Evolutionary conservation across 1,140 invertebrate species (phyloP).

Genomic region (Hyles euphorbiae): DNA sequence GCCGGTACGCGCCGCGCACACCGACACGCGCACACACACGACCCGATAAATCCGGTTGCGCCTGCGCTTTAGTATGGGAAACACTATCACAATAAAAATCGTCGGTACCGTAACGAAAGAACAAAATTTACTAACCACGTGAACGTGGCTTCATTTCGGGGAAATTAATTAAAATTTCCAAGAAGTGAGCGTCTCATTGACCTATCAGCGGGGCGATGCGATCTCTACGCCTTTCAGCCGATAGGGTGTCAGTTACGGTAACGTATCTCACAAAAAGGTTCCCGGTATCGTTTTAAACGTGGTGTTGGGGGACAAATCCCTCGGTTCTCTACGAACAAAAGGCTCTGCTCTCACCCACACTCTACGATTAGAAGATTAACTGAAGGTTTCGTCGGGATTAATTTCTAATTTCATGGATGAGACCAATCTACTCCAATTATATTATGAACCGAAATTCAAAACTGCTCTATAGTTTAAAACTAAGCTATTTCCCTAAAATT

Average conservation of each 20-base stretch:
- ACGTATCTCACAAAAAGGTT: constrained; percentile 15
- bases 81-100: constrained; percentile 37
- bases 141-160: constrained; percentile 40
- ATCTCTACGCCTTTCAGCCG: constrained; percentile 6
- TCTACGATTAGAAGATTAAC: neutral
- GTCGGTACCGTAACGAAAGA: constrained; percentile 35
- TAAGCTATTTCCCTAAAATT: too few relatives aligned
- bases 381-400: too few relatives aligned
- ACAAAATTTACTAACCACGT: constrained; percentile 39
- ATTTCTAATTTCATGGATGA: too few relatives aligned
- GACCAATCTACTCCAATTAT: too few relatives aligned
- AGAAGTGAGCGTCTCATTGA: constrained; percentile 40
- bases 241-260: constrained; percentile 26
- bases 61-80: constrained; percentile 25
- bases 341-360: neutral
- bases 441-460: too few relatives aligned
- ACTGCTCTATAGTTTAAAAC: too few relatives aligned
- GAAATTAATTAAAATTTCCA: constrained; percentile 60
- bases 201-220: constrained; percentile 45
- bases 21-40: constrained; percentile 23
- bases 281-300: constrained; percentile 7
- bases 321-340: constrained; percentile 4
- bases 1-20: constrained; percentile 16
- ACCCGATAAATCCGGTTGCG: constrained; percentile 22
- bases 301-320: neutral